Base-by-base conservation (phyloP, 2,113 vertebrate species). In the Raja brachyura region DNA sequence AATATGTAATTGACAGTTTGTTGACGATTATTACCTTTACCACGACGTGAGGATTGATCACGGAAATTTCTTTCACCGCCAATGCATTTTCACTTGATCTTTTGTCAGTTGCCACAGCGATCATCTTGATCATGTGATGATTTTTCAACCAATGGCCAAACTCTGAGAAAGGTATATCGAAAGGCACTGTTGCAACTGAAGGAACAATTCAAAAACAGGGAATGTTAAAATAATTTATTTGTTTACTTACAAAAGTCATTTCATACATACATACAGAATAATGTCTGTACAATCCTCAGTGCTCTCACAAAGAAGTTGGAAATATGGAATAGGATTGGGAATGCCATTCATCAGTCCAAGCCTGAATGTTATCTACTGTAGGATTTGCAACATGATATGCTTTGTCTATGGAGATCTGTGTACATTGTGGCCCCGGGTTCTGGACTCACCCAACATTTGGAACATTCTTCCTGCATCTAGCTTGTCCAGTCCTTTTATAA, bases 41-140 rank as follows among this genome's bases (percentile, higher is more conserved):
- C 96, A 97, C 97, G 95, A 99, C 97, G 4, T 97, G 95, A 0
- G 99, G 99, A 70, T 98, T 97, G 81, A 97, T 97, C 94, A 99
- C 93, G 11, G 97, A 97, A 93, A 99, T 94, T 59, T 97, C 97
- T 81, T 98, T 96, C 94, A 97, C 39, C 0, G 96, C 95, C 90
- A 99, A 93, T 0, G 95, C 5, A 20, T 95, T 1, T 0, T 96
- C 94, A 0, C 94, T 93, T 0, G 95, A 95, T 77, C 95, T 93
- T 0, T 95, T 94, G 93, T 99, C 97, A 0, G 95, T 31, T 0
- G 98, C 94, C 11, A 99, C 95, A 81, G 96, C 98, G 3, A 95
- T 95, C 95, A 99, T 96, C 93, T 97, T 98, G 95, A 99, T 98
- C 86, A 98, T 81, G 95, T 98, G 99, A 90, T 98, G 98, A 74